Evolutionary conservation across 2,113 vertebrate genomes (phyloP).

Genomic region (Cercocebus atys): DNA sequence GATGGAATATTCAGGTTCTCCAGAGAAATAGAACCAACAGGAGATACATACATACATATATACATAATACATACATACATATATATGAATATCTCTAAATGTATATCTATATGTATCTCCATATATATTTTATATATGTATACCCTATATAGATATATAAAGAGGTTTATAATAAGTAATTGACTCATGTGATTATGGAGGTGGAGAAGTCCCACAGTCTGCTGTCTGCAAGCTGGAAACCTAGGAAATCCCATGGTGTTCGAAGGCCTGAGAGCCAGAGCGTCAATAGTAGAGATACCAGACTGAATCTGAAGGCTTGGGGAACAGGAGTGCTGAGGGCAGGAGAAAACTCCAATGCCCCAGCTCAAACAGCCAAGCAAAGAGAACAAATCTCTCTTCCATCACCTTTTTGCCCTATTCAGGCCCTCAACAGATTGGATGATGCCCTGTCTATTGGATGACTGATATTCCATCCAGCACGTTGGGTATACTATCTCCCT

Average conservation of each 20-base stretch:
- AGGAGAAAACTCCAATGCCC: background rate
- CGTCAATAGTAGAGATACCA: background rate
- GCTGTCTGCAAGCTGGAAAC: background rate
- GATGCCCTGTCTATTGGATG: background rate
- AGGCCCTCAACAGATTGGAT: background rate
- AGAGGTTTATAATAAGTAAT: background rate
- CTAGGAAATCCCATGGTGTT: background rate
- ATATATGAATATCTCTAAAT: background rate
- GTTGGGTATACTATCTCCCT: background rate
- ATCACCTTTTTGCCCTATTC: background rate
- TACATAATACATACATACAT: background rate
- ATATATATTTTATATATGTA: background rate
- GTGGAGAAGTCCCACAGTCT: background rate
- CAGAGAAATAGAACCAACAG: background rate
- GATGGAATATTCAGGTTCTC: background rate
- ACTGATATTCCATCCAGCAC: background rate
- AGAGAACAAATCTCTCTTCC: background rate
- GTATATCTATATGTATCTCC: background rate
- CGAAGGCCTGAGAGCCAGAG: background rate
- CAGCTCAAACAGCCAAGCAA: background rate
- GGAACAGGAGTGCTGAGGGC: background rate
- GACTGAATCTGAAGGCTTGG: background rate
- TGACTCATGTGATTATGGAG: background rate
- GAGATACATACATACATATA: background rate
- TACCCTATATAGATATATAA: background rate